A percentile compares a stretch with the other conserved stretches of the same genome.
Conservation (phyloP, 2,797 vertebrate species). For the Pseudocheirus occidentalis region DNA sequence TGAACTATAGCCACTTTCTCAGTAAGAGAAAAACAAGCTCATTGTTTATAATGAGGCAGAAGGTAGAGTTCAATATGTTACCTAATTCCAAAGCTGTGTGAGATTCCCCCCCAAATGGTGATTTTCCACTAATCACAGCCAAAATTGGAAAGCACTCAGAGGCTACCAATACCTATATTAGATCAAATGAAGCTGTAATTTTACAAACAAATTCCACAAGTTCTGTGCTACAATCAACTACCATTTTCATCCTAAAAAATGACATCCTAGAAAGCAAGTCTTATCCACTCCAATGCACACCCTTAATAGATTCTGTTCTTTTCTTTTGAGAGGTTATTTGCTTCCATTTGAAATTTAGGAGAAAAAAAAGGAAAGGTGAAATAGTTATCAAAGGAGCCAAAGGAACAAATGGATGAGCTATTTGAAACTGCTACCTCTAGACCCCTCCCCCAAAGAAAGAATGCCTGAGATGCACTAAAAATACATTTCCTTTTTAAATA, state of each 20-base stretch:
- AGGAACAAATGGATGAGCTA: conserved; percentile 19
- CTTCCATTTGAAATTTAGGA: conserved; percentile 44
- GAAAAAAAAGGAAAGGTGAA: conserved; percentile 41
- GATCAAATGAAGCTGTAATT: conserved; percentile 33
- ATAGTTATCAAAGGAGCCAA: conserved; percentile 39
- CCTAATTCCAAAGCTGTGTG: conserved; percentile 23
- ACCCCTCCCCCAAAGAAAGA: conserved; percentile 43
- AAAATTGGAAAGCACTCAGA: conserved; percentile 31
- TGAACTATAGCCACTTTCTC: conserved; percentile 37
- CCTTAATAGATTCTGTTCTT: not conserved
- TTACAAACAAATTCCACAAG: conserved; percentile 28
- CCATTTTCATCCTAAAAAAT: conserved; percentile 33
- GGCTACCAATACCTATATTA: conserved; percentile 5
- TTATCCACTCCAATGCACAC: not conserved
- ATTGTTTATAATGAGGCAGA: not conserved
- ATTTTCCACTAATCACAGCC: not conserved
- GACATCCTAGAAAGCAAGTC: not conserved
- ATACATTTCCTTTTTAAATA: conserved; percentile 55
- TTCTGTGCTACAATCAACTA: not conserved
- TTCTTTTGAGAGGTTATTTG: not conserved
- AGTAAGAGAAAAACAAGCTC: conserved; percentile 4
- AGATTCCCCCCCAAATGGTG: not conserved
- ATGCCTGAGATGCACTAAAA: conserved; percentile 45
- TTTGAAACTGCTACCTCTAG: conserved; percentile 43
- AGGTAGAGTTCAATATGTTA: conserved; percentile 42